A percentile compares a stretch with the other conserved stretches of the same genome.
phyloP scores from a whole-genome alignment of 2,797 vertebrate species.

The Etheostoma perlongum region DNA sequence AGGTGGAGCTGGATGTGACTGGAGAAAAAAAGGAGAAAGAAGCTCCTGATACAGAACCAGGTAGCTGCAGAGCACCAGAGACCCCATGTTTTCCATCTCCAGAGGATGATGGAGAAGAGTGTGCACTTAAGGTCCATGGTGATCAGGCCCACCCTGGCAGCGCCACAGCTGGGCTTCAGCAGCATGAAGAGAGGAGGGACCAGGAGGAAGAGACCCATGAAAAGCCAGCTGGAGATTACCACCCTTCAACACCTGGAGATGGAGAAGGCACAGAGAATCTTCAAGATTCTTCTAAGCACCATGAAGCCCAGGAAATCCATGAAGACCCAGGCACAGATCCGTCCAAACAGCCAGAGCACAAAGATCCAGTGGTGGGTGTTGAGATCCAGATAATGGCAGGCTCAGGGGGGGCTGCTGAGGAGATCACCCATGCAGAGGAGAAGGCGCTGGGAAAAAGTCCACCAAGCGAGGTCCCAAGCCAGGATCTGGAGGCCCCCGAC shows the following conservation, averaged over 20 bases:
- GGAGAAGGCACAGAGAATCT: conserved; percentile 44
- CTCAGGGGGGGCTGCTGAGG: conserved; percentile 41
- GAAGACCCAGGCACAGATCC: conserved; percentile 46
- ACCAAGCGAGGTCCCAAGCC: conserved; percentile 45
- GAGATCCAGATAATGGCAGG: conserved; percentile 50
- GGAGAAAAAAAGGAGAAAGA: conserved; percentile 32
- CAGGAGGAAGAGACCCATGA: conserved; percentile 47
- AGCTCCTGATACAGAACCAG: conserved; percentile 12
- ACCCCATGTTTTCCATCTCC: conserved; percentile 12
- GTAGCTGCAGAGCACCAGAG: conserved; percentile 13
- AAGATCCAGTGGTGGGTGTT: conserved; percentile 40
- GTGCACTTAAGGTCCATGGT: conserved; percentile 28
- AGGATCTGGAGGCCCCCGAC: conserved; percentile 52
- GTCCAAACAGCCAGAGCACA: conserved; percentile 50
- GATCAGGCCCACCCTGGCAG: conserved; percentile 46
- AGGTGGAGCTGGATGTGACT: conserved; percentile 73
- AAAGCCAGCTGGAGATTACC: conserved; percentile 48
- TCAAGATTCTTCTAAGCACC: conserved; percentile 48
- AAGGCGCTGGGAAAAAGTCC: conserved; percentile 37
- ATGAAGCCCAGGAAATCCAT: conserved; percentile 39
- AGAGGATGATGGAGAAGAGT: conserved; percentile 37
- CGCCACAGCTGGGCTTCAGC: conserved; percentile 19
- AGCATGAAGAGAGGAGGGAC: conserved; percentile 36
- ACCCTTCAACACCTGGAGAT: conserved; percentile 41
- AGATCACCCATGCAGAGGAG: conserved; percentile 46